A percentile compares a stretch with the other conserved stretches of the same genome.
These are phyloP conservation scores for Limonius californicus DNA, from an alignment of 1,140 invertebrate genomes.

Conservation along the genomic window DNA sequence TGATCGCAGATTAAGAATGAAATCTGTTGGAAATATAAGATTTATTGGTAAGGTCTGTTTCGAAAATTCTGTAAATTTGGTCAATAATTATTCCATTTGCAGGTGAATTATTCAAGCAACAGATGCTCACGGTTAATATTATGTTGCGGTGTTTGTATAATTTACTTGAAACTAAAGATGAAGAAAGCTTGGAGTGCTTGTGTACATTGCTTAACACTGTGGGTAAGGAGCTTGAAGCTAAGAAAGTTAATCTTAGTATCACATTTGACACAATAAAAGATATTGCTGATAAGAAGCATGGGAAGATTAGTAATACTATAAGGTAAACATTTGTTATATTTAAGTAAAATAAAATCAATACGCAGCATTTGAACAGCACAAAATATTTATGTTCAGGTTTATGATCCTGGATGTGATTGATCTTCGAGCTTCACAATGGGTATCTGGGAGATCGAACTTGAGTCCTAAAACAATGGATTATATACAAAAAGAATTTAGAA, in stretches of 20 bases:
- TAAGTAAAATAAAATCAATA: too few relatives aligned
- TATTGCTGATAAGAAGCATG: conserved; percentile 41
- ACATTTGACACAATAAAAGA: conserved; percentile 42
- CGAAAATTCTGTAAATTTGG: background rate
- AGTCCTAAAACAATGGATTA: conserved; percentile 93
- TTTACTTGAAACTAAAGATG: conserved; percentile 73
- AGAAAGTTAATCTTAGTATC: conserved; percentile 24
- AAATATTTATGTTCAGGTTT: too few relatives aligned
- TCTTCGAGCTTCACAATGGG: conserved; percentile 78
- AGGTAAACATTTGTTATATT: background rate
- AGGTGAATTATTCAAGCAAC: conserved; percentile 90
- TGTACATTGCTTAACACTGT: conserved; percentile 89
- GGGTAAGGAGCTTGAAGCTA: conserved; percentile 78
- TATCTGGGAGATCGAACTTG: conserved; percentile 77
- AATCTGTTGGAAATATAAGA: conserved; percentile 83
- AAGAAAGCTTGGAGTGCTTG: conserved; percentile 89
- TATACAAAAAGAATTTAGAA: conserved; percentile 83
- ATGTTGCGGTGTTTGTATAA: conserved; percentile 83
- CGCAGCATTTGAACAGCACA: conserved; percentile 10
- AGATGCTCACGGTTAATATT: conserved; percentile 85
- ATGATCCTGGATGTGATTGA: conserved; percentile 96
- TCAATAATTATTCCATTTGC: too few relatives aligned
- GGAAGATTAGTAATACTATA: conserved; percentile 37
- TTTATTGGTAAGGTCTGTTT: conserved; percentile 54
- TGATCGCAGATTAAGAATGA: conserved; percentile 69